Evolutionary conservation across 2,797 vertebrate species (phyloP).

Genomic region (Lophotriccus pileatus): DNA sequence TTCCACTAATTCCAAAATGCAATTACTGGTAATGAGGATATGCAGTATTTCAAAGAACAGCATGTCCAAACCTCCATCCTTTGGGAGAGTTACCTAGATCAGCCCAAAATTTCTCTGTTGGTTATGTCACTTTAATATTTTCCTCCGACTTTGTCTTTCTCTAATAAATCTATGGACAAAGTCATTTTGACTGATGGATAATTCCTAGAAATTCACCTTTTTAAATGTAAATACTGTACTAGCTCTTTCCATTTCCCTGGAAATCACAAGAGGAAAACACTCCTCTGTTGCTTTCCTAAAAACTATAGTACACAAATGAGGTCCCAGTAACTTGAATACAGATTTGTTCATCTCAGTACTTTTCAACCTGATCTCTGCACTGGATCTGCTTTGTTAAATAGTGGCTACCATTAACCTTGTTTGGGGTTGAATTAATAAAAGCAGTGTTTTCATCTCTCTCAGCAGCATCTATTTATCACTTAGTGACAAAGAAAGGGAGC

Average conservation of each 20-base stretch:
- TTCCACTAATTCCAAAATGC: background rate
- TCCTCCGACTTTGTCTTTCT: background rate
- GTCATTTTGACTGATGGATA: background rate
- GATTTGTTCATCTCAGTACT: background rate
- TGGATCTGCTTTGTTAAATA: background rate
- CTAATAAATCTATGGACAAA: background rate
- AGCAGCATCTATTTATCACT: background rate
- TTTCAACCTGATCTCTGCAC: background rate
- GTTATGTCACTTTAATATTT: background rate
- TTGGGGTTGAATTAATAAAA: background rate
- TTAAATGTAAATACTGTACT: background rate
- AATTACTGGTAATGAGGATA: background rate
- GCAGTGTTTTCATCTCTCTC: background rate
- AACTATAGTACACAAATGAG: background rate
- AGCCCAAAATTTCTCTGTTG: background rate
- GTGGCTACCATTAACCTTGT: background rate
- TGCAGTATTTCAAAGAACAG: background rate
- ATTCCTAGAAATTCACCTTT: background rate
- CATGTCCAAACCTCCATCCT: background rate
- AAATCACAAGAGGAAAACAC: background rate
- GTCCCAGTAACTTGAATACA: background rate
- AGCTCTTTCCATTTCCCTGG: background rate
- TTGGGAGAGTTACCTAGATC: background rate
- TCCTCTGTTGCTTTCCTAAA: background rate
- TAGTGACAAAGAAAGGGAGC: background rate